These are phyloP conservation scores for Serranus cabrilla DNA, from an alignment of 2,797 vertebrate genomes.

Conservation along the genomic window DNA sequence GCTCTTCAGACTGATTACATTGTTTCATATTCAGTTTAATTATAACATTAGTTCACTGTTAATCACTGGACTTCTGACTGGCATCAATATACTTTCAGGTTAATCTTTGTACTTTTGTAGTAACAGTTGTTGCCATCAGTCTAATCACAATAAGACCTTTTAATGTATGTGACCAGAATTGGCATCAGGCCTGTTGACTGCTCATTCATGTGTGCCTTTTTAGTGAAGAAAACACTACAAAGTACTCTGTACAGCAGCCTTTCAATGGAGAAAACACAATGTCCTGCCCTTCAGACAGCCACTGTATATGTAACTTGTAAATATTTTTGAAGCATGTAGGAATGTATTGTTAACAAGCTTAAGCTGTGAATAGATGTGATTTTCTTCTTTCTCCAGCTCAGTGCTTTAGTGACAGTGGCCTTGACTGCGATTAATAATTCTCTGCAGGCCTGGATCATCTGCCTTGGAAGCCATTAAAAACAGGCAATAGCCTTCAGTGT, in stretches of 20 bases:
- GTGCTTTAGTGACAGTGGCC: background rate
- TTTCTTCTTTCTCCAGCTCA: background rate
- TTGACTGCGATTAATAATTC: background rate
- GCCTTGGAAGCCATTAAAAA: conserved; percentile 7
- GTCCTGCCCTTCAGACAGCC: too few relatives aligned
- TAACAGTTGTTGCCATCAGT: background rate
- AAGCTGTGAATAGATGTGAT: background rate
- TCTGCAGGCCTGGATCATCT: background rate
- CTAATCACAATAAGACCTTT: background rate
- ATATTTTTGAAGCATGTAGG: background rate
- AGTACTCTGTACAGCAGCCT: too few relatives aligned
- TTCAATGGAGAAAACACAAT: too few relatives aligned
- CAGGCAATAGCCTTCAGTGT: background rate
- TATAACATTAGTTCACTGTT: background rate
- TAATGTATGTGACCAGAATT: background rate
- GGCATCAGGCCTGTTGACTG: background rate
- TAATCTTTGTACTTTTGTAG: background rate
- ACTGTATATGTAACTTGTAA: background rate
- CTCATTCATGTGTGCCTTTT: background rate
- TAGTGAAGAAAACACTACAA: too few relatives aligned
- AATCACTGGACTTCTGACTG: background rate
- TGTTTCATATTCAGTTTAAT: background rate
- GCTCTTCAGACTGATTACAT: background rate
- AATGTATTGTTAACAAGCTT: background rate
- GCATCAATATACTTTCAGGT: background rate